Base-by-base conservation (phyloP, 2,888 invertebrate species). In the Heliconius charithonia region DNA sequence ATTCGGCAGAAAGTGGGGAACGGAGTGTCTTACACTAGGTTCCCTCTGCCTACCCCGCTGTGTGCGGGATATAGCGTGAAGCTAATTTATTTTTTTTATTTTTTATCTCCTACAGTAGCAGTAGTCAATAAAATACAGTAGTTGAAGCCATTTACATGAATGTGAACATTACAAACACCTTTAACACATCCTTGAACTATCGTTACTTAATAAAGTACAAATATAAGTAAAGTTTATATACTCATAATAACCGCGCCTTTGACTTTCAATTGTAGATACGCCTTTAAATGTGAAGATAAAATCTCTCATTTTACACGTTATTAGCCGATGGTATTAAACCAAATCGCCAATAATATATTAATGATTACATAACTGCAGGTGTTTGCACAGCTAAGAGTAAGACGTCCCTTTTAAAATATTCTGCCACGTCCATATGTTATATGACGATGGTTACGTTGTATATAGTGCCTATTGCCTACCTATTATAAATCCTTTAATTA, bases 231-330 rank as follows among this genome's bases (percentile, higher is more conserved):
- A 41, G 25, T 25, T 25, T 25, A 41, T 6, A n/a, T 67, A 67
- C n/a, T n/a, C 13, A 72, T 51, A 45, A 27, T 32, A 56, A 72
- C 16, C 19, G 19, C n/a, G 41, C 66, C 12, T 22, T 62, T 29
- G 51, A 37, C 37, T 79, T 79, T 75, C 70, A 78, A 76, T 72
- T 72, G 72, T 25, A 59, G 76, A 79, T 75, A 79, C 74, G 32
- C 16, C n/a, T 67, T 13, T 71, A 65, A 22, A 78, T 59, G 37
- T 74, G 32, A 45, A 75, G 75, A 81, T 79, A 79, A 45, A 79
- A 81, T 82, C 79, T 82, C 76, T 81, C 81, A 81, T 82, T 83
- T 83, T 82, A 81, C 78, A 80, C 77, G 79, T 59, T 77, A 82
- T 84, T 81, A 81, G 79, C 79, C 22, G 51, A 77, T 65, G 72